Evolutionary conservation across 2,797 vertebrate genomes (phyloP).

Genomic region (Melanotaenia nigrans): DNA sequence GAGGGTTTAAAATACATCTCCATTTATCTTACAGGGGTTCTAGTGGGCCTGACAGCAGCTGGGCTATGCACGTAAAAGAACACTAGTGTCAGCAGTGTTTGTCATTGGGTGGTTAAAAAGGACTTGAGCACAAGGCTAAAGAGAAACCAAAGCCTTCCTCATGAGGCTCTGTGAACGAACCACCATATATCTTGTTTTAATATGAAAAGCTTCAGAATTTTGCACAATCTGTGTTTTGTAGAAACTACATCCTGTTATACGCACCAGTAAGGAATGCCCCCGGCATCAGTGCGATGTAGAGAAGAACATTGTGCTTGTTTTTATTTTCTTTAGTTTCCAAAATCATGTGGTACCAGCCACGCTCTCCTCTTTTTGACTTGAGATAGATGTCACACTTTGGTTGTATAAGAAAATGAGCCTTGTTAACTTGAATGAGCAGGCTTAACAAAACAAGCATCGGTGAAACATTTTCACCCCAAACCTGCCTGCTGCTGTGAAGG

Average conservation of each 20-base stretch:
- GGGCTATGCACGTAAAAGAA: constrained; percentile 46
- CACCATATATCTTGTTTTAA: constrained; percentile 56
- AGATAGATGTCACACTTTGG: neutral
- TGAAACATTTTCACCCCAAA: constrained; percentile 1
- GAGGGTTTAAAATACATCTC: constrained; percentile 77
- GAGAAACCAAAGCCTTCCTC: constrained; percentile 61
- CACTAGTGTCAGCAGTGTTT: constrained; percentile 74
- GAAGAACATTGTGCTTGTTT: constrained; percentile 60
- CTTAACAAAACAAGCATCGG: neutral
- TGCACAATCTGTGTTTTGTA: constrained; percentile 70
- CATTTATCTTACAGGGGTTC: constrained; percentile 77
- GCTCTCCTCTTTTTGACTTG: constrained; percentile 11
- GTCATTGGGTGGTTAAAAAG: constrained; percentile 44
- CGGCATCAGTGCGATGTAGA: constrained; percentile 78
- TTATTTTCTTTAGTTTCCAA: constrained; percentile 21
- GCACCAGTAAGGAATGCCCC: constrained; percentile 81
- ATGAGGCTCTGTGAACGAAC: constrained; percentile 58
- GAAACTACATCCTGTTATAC: constrained; percentile 83
- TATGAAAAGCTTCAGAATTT: constrained; percentile 7
- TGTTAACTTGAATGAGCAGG: neutral
- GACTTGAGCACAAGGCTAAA: constrained; percentile 50
- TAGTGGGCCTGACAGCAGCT: constrained; percentile 68
- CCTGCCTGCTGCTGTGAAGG: constrained; percentile 1
- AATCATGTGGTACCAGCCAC: constrained; percentile 26
- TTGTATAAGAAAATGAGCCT: neutral